Base-by-base conservation (phyloP, 2,888 invertebrate species). In the Andrena minutula region DNA sequence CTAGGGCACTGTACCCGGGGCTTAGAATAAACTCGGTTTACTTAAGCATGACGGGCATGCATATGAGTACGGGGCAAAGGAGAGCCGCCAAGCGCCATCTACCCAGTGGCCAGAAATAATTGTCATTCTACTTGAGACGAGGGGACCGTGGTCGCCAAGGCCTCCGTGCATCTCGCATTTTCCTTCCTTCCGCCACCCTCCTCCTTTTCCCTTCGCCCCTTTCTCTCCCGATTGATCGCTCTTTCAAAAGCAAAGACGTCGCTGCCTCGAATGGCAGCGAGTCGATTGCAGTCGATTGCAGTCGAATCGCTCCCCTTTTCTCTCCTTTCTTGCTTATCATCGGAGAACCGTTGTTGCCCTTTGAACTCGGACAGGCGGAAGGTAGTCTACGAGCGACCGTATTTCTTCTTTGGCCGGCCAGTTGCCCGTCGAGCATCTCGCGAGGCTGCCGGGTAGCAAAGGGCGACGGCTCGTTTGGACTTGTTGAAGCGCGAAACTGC, bases 11-110 rank as follows among this genome's bases (percentile, higher is more conserved):
- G 88, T 89, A 89, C 89, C 84, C 86, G 83, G 82, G 88, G 89
- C 90, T 90, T 89, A 89, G 91, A 91, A 91, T 91, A 91, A 91
- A 91, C 90, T 91, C 89, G 87, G 91, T 90, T 91, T 90, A 91
- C 90, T 91, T 91, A 88, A 91, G 91, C 91, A 91, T 92, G 92
- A 92, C 91, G 90, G 88, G 92, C 92, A 92, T 92, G 92, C 92
- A 91, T 91, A 92, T 89, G 90, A 87, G 88, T 82, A 84, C 84
- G 85, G 87, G 87, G 88, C 91, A 92, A 92, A 92, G 90, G 90
- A 91, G 88, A 91, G 86, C 91, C 91, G 90, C 89, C 91, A 90
- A 91, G 91, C 91, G 92, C 92, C 92, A 91, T 91, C 89, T 90
- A 92, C 91, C 90, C 91, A 89, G 91, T 90, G 91, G 90, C 90